phyloP scores from a whole-genome alignment of 2,113 vertebrate species.

The Sporophila hypoxantha region DNA sequence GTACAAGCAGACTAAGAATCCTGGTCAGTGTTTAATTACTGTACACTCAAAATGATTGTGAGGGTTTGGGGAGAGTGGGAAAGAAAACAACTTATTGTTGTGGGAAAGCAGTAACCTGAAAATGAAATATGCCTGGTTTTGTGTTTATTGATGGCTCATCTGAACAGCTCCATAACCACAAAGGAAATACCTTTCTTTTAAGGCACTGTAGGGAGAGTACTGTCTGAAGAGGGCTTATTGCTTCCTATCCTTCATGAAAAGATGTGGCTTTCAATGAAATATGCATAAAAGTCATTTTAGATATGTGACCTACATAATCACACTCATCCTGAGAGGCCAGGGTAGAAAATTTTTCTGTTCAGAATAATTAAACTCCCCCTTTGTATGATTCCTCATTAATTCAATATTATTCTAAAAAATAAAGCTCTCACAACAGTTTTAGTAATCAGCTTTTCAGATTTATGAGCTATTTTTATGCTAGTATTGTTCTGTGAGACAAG shows the following conservation, averaged over 20 bases:
- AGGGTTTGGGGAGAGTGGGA: not conserved
- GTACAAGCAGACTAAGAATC: not conserved
- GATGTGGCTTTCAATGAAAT: slow-evolving; percentile 45
- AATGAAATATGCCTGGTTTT: not conserved
- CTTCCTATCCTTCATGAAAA: not conserved
- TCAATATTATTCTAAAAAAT: slow-evolving; percentile 53
- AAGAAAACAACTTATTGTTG: not conserved
- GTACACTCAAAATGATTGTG: not conserved
- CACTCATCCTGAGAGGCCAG: slow-evolving; percentile 9
- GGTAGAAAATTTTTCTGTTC: not conserved
- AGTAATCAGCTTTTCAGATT: slow-evolving; percentile 54
- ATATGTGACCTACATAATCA: slow-evolving; percentile 45
- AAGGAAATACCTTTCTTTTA: slow-evolving; percentile 32
- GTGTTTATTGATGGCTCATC: slow-evolving; percentile 21
- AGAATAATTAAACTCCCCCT: slow-evolving; percentile 31
- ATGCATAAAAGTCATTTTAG: slow-evolving; percentile 29
- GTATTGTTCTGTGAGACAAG: slow-evolving; percentile 61
- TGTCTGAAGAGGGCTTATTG: not conserved
- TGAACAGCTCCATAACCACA: slow-evolving; percentile 10
- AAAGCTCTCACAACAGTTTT: slow-evolving; percentile 26
- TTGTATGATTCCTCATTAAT: slow-evolving; percentile 54
- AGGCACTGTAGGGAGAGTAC: not conserved
- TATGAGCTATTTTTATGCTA: slow-evolving; percentile 59
- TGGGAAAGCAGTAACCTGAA: slow-evolving; percentile 17
- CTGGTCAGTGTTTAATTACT: not conserved